phyloP scores from a whole-genome alignment of 1,140 invertebrate genomes.

The Drosophila novamexicana region DNA sequence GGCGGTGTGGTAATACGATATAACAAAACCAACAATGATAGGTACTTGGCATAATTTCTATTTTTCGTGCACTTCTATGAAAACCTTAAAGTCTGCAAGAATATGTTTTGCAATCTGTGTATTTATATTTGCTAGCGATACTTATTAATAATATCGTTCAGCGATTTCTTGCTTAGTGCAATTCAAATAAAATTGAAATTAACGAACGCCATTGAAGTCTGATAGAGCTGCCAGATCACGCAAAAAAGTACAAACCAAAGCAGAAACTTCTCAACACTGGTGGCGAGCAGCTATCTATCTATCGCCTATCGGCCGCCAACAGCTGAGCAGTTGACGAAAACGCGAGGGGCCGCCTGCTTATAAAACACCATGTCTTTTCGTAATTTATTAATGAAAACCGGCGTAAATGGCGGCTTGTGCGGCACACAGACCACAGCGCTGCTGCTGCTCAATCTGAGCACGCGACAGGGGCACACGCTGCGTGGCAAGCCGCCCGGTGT shows the following conservation, averaged over 20 bases:
- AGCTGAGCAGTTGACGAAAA: conserved; percentile 39
- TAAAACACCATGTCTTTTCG: conserved; percentile 78
- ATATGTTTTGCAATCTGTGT: too few species aligned
- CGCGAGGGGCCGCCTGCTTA: conserved; percentile 47
- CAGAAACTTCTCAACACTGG: conserved; percentile 16
- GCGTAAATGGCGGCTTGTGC: conserved; percentile 40
- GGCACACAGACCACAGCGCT: conserved; percentile 31
- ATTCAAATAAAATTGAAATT: conserved; percentile 4
- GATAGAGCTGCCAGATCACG: conserved; percentile 6
- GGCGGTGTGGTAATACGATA: too few species aligned
- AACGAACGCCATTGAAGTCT: neutral
- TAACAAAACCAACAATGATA: too few species aligned
- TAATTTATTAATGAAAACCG: conserved; percentile 78
- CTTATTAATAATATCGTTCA: too few species aligned
- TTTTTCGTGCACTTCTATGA: too few species aligned
- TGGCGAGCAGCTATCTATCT: neutral
- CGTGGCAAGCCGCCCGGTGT: conserved; percentile 89
- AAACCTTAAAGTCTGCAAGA: too few species aligned
- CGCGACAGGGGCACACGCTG: conserved; percentile 86
- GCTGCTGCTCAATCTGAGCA: conserved; percentile 28
- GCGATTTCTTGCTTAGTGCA: too few species aligned
- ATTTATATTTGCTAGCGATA: too few species aligned
- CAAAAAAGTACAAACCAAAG: neutral
- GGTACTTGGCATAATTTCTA: too few species aligned
- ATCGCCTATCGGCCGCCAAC: conserved; percentile 6